A percentile compares a stretch with the other conserved stretches of the same genome.
phyloP scores from a whole-genome alignment of 2,113 vertebrate genomes.

The Smithornis capensis region DNA sequence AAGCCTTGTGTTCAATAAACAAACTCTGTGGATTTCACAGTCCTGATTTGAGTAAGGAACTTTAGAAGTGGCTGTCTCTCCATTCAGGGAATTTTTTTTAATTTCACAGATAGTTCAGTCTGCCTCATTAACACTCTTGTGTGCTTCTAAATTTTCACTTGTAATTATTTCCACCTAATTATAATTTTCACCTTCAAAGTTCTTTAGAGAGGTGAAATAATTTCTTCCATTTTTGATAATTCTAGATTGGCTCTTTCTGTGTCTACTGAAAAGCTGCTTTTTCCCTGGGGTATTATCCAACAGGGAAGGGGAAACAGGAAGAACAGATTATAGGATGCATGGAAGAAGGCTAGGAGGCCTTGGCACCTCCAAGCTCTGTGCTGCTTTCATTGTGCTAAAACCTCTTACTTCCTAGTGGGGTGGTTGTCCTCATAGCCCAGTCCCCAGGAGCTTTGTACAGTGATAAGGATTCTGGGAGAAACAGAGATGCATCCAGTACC shows the following conservation, averaged over 20 bases:
- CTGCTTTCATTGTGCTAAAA: neutral
- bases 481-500: neutral
- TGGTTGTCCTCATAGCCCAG: neutral
- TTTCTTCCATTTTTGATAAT: neutral
- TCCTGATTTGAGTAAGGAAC: neutral
- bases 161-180: neutral
- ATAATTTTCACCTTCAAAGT: neutral
- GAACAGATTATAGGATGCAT: too few relatives aligned
- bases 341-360: neutral
- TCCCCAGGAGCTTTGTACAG: neutral
- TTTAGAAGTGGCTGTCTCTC: neutral
- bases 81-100: neutral
- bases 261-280: neutral
- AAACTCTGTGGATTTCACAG: neutral
- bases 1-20: neutral
- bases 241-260: neutral
- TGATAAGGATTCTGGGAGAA: neutral
- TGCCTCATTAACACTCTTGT: neutral
- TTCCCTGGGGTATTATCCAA: neutral
- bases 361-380: neutral
- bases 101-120: neutral
- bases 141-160: neutral
- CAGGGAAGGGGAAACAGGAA: neutral
- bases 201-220: neutral
- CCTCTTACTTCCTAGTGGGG: neutral